Base-by-base conservation (phyloP, 2,888 invertebrate species). In the Spialia ferax region DNA sequence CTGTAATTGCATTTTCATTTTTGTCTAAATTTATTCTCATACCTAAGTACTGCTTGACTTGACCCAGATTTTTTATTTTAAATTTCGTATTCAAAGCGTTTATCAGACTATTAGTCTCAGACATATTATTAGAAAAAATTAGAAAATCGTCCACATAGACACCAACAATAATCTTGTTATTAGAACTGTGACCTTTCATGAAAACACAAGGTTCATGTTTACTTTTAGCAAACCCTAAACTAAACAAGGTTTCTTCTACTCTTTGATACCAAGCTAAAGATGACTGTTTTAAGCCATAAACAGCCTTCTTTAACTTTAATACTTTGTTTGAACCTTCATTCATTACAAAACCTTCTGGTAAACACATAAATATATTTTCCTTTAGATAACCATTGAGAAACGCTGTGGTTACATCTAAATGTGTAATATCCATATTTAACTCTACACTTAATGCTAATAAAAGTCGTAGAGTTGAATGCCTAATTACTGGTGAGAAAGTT, bases 131-230 rank as follows among this genome's bases (percentile, higher is more conserved):
- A 29, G 66, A 69, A 69, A 71, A 71, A 15, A 69, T 54, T 0
- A 71, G n/a, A 29, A 69, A 71, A 59, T 70, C 68, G 26, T 66
- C 65, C 5, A 69, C 57, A 66, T 54, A 69, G n/a, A 71, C 0
- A 4, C 22, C 60, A 13, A 66, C 60, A 22, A 63, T 63, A 29
- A 60, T 56, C 26, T 56, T 54, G 38, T 67, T 56, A 42, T 18
- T 38, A 56, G 56, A 61, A 15, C 26, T 29, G 10, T 29, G 13
- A 61, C 56, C 20, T 50, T 63, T 67, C 13, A 54, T 60, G 42
- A 50, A 63, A 11, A 66, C 35, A 63, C 63, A 70, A 11, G 63
- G 63, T 48, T 68, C 63, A 8, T 22, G 38, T 38, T 35, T 35
- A 2, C 18, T 11, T 13, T 56, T 56, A 2, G 2, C 8, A 15